Conservation (phyloP, 1,140 invertebrate genomes). For the Conus ventricosus region DNA sequence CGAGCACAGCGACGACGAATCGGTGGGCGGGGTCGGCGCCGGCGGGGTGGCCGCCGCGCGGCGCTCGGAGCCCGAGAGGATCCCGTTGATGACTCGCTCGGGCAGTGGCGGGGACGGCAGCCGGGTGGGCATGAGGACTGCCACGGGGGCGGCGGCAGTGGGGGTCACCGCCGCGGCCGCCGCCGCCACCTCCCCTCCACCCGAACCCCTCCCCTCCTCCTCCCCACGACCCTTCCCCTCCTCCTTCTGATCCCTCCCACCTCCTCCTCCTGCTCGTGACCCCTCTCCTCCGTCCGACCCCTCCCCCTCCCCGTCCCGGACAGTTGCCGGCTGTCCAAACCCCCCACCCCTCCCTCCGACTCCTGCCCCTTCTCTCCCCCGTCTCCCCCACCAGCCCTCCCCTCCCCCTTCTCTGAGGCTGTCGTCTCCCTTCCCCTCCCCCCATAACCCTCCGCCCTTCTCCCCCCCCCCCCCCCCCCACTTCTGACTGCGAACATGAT, state of each 20-base stretch:
- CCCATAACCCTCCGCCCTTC: not conserved
- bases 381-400: not conserved
- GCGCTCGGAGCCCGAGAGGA: constrained; percentile 9
- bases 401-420: not conserved
- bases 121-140: constrained; percentile 27
- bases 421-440: not conserved
- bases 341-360: not conserved
- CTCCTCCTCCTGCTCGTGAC: not conserved
- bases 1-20: constrained; percentile 34
- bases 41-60: not conserved
- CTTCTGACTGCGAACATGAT: not conserved
- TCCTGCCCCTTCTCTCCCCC: not conserved
- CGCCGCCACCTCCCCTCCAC: not conserved
- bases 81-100: constrained; percentile 20
- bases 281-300: not conserved
- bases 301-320: not conserved
- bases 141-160: not conserved
- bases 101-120: not conserved
- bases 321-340: not conserved
- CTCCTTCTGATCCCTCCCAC: not conserved
- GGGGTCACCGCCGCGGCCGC: constrained; percentile 1
- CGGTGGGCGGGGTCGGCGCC: not conserved
- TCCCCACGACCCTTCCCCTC: not conserved
- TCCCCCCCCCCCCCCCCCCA: not conserved
- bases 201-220: not conserved